Percentiles rank a stretch among this genome's conserved stretches.
phyloP scores from a whole-genome alignment of 2,113 vertebrate species.

The Hydrolagus affinis region DNA sequence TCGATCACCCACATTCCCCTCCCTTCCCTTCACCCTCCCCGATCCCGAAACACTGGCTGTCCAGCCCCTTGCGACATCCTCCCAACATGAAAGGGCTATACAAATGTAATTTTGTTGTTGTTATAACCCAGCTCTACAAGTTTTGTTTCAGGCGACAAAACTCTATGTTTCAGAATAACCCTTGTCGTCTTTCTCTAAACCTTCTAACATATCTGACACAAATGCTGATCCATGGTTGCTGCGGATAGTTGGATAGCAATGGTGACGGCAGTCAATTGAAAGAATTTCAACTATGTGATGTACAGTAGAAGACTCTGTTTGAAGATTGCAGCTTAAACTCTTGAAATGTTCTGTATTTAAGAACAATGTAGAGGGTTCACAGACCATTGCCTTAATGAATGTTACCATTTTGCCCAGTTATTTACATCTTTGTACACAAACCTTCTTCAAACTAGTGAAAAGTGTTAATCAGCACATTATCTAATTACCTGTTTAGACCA shows the following conservation, averaged over 20 bases:
- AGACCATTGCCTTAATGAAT: background rate
- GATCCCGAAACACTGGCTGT: no score
- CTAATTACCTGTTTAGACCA: constrained; percentile 5
- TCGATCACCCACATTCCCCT: no score
- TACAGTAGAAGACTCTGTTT: background rate
- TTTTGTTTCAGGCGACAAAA: background rate
- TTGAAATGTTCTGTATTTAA: background rate
- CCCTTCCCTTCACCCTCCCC: no score
- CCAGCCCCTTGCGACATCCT: no score
- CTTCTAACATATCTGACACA: background rate
- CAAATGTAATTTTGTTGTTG: no score
- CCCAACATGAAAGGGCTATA: no score
- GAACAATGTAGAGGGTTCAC: background rate
- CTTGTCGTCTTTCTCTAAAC: background rate
- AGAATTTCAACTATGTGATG: background rate
- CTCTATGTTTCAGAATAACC: background rate
- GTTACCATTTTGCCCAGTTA: background rate
- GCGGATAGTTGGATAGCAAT: background rate
- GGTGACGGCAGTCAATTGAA: background rate
- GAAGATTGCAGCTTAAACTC: background rate
- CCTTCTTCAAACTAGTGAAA: background rate
- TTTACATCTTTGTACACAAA: background rate
- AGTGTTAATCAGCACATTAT: background rate
- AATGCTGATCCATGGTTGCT: background rate
- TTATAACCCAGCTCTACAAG: background rate